Base-by-base conservation (phyloP, 2,888 invertebrate genomes). In the Cantharis rustica region DNA sequence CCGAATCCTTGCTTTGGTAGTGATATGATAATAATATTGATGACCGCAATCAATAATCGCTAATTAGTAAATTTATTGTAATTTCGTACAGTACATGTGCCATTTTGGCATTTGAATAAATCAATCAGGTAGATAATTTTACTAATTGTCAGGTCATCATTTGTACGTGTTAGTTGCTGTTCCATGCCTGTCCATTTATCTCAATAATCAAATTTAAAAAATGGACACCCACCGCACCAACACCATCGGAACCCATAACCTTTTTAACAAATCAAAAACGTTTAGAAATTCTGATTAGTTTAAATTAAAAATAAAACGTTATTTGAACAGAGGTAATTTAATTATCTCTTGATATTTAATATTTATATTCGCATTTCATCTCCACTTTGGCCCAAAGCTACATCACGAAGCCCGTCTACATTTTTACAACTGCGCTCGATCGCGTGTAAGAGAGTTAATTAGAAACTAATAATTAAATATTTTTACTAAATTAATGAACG, bases 301-400 rank as follows among this genome's bases (percentile, higher is more conserved):
- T 69, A 77, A 77, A 77, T 77, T 77, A 77, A 77, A 77, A 77
- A 74, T 74, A 74, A 72, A 72, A 71, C 27, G 73, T 27, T 77
- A 72, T 77, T 77, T 77, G 77, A 74, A 77, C 77, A 77, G 69
- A 68, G 71, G 75, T 72, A 77, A 77, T 77, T 77, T 75, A 77
- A 77, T 77, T 77, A 77, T 77, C 77, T 77, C 69, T 66, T 69
- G 74, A 77, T 77, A 75, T 77, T 77, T 77, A 77, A 77, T 77
- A 77, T 77, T 77, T 75, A 77, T 77, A 69, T 69, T 74, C 77
- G 77, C 71, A 77, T 77, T 77, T 77, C 77, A 77, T 77, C 77
- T 77, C 77, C 66, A 66, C 72, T 77, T 76, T 31, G 66, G 72
- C 77, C 77, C 63, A 69, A 64, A 74, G 77, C 77, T 61, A 72